phyloP scores from a whole-genome alignment of 2,797 vertebrate species.

The Euphonia xanthogaster region DNA sequence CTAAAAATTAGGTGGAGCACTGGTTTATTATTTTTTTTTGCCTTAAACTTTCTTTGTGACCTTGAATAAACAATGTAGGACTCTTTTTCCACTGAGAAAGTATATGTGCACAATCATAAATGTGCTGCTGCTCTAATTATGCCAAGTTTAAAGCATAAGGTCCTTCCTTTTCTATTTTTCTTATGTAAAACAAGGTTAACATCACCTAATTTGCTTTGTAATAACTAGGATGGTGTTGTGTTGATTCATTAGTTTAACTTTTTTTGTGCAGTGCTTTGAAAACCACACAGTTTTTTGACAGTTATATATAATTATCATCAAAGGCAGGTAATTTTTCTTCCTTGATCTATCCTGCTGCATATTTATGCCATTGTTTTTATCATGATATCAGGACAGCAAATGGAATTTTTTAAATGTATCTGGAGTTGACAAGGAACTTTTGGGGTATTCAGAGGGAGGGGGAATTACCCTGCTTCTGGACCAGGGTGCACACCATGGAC shows the following conservation, averaged over 20 bases:
- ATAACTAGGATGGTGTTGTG: neutral
- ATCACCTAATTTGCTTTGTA: neutral
- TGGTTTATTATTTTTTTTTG: neutral
- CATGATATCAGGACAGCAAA: neutral
- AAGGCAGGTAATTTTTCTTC: conserved; percentile 30
- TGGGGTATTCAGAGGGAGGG: neutral
- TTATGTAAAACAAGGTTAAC: conserved; percentile 1
- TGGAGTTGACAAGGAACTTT: neutral
- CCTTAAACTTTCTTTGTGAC: neutral
- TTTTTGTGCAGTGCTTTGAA: conserved; percentile 32
- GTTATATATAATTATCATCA: conserved; percentile 44
- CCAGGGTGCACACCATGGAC: neutral
- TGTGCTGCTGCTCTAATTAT: neutral
- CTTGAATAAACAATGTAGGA: conserved; percentile 15
- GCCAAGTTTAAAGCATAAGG: neutral
- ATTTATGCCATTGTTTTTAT: conserved; percentile 36
- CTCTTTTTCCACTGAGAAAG: neutral
- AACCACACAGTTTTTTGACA: conserved; percentile 6
- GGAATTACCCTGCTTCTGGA: neutral
- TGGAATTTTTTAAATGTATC: neutral
- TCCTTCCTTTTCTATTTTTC: neutral
- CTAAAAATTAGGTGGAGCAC: neutral
- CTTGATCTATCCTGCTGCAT: conserved; percentile 9
- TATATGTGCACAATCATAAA: neutral
- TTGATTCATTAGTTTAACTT: conserved; percentile 39